phyloP scores from a whole-genome alignment of 2,113 vertebrate genomes.

The Raphicerus campestris region DNA sequence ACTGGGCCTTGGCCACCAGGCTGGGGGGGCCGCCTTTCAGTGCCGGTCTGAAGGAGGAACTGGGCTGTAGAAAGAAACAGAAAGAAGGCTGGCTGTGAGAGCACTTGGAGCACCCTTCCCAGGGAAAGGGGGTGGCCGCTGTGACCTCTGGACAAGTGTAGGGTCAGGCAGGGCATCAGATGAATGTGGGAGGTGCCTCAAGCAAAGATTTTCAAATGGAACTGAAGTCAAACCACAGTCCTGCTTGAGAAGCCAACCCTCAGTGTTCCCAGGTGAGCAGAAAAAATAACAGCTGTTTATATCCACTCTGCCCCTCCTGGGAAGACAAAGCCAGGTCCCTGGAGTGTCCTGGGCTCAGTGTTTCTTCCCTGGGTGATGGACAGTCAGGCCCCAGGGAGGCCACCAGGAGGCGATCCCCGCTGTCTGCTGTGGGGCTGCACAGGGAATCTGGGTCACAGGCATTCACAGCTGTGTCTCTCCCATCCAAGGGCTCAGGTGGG shows the following conservation, averaged over 20 bases:
- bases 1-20: slow-evolving; percentile 82
- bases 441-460: background rate
- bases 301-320: background rate
- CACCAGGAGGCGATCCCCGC: background rate
- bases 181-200: background rate
- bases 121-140: background rate
- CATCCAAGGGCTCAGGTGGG: background rate
- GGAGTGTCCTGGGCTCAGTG: background rate
- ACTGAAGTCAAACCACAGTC: background rate
- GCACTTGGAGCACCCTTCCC: background rate
- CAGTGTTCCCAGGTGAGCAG: background rate
- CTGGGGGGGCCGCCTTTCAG: slow-evolving; percentile 73
- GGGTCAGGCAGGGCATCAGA: background rate
- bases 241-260: background rate
- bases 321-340: background rate
- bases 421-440: background rate
- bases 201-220: background rate
- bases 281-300: background rate
- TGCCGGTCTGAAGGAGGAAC: slow-evolving; percentile 72
- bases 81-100: background rate
- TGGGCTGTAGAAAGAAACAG: slow-evolving; percentile 66
- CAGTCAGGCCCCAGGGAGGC: background rate
- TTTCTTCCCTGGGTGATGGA: background rate
- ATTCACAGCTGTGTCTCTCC: background rate
- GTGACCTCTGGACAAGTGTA: background rate